Evolutionary conservation across 2,113 vertebrate genomes (phyloP), one percentile per base, ranked within the genome.

Genomic region (Amazona vittata): DNA sequence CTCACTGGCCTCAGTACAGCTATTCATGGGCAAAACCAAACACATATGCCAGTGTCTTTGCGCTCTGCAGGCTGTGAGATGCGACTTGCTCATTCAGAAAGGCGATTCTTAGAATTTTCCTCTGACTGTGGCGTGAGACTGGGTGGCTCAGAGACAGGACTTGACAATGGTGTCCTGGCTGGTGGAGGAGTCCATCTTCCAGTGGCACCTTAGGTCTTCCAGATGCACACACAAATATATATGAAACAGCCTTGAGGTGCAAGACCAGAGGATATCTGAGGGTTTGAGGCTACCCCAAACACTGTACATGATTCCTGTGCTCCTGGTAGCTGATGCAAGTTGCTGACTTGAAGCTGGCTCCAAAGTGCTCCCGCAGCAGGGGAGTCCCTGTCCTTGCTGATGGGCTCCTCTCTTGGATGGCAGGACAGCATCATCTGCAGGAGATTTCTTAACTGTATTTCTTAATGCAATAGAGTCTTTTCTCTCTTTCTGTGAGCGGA

Each of bases 21-120:
- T 83, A 92, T 94, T 96, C 93, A 79, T 4, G 16, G 75, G 73
- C 79, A 88, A 75, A 91, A 74, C 70, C 81, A 83, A 93, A 94
- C 69, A 87, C 93, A 65, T 69, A 52, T 70, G 63, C 68, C 64
- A 67, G 76, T 70, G 91, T 80, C 70, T 92, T 71, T 73, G 29
- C 7, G 2, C 41, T 67, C 24, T 25, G 64, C 55, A 81, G 86
- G 44, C 77, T 53, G 43, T 10, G 35, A 1, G 60, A 67, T 64
- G 69, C 6, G 3, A 71, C 33, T 75, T 60, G 49, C 28, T 85
- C 70, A 87, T 94, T 80, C 84, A 74, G 78, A 83, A 62, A 57
- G 21, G 14, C 2, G 11, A 49, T 65, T 65, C 78, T 90, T 80
- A 41, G 70, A 84, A 84, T 73, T 79, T 35, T 68, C 9, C 41